phyloP scores from a whole-genome alignment of 2,888 invertebrate genomes.

The Craniophora ligustri region DNA sequence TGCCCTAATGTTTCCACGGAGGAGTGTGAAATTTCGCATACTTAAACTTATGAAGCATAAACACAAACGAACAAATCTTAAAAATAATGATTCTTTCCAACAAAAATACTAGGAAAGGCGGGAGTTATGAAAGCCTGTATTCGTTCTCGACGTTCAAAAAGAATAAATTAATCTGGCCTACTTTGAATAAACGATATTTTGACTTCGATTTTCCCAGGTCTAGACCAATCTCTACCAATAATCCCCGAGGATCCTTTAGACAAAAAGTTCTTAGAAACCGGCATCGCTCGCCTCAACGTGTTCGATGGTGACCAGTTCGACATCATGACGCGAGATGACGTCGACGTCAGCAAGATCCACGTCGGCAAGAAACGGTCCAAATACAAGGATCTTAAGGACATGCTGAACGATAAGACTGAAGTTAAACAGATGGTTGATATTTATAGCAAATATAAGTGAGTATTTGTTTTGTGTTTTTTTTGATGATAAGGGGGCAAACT shows the following conservation, averaged over 20 bases:
- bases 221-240: slow-evolving; percentile 88
- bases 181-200: neutral
- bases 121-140: too few species aligned
- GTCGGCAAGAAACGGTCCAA: slow-evolving; percentile 90
- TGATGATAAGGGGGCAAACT: too few species aligned
- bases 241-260: slow-evolving; percentile 90
- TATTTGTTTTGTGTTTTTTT: slow-evolving; percentile 41
- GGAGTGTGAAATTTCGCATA: too few species aligned
- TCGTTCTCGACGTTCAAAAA: too few species aligned
- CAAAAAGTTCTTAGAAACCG: slow-evolving; percentile 84
- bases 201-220: slow-evolving; percentile 54
- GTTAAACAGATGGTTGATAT: slow-evolving; percentile 85
- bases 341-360: slow-evolving; percentile 82
- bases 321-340: slow-evolving; percentile 90
- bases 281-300: slow-evolving; percentile 90
- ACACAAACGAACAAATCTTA: too few species aligned
- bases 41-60: too few species aligned
- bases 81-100: too few species aligned
- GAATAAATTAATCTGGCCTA: too few species aligned
- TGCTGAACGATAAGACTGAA: slow-evolving; percentile 92
- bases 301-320: slow-evolving; percentile 94
- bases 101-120: too few species aligned
- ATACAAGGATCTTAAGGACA: slow-evolving; percentile 88
- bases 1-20: too few species aligned
- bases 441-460: slow-evolving; percentile 89